Evolutionary conservation across 2,113 vertebrate genomes (phyloP), one percentile per base, ranked within the genome.

Genomic region (Poeciliopsis prolifica): DNA sequence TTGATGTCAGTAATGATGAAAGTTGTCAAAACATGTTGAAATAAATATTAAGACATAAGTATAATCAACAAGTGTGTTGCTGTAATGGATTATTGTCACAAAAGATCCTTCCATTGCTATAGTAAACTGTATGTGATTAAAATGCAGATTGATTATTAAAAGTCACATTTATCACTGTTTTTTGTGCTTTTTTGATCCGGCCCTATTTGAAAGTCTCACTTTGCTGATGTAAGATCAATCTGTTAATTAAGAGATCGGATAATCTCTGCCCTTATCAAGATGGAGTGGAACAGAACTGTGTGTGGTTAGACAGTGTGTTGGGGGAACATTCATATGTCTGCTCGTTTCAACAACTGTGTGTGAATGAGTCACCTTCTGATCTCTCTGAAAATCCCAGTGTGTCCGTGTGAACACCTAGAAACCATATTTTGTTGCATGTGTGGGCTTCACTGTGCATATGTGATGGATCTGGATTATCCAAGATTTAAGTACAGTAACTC

Each of bases 331-430:
- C 8, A 5, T 28, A 68, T 69, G 29, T 84, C 62, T 78, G 68
- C 69, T 82, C 61, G 51, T 80, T 89, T 74, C 76, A 77, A 77
- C 79, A 67, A 79, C 72, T 75, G 62, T 74, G 64, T 51, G 33
- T 48, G 44, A 82, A 84, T 77, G 82, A 88, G 72, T 87, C 79
- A 13, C 15, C 84, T 84, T 82, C 74, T 83, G 68, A 84, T 86
- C 70, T 64, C 74, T 80, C 33, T 68, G 67, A 63, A 77, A 88
- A 72, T 72, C 64, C 64, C 28, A 74, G 61, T 51, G 44, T 71
- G 74, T 19, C 60, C 72, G 19, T 71, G 67, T 86, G 74, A 78
- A 74, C 78, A 78, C 78, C 62, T 84, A 70, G 68, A 68, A 33
- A 77, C 24, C 75, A 29, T 75, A 68, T 73, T 79, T 73, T 72